A percentile compares a stretch with the other conserved stretches of the same genome.
phyloP scores from a whole-genome alignment of 2,797 vertebrate genomes.

The Chiloscyllium punctatum region DNA sequence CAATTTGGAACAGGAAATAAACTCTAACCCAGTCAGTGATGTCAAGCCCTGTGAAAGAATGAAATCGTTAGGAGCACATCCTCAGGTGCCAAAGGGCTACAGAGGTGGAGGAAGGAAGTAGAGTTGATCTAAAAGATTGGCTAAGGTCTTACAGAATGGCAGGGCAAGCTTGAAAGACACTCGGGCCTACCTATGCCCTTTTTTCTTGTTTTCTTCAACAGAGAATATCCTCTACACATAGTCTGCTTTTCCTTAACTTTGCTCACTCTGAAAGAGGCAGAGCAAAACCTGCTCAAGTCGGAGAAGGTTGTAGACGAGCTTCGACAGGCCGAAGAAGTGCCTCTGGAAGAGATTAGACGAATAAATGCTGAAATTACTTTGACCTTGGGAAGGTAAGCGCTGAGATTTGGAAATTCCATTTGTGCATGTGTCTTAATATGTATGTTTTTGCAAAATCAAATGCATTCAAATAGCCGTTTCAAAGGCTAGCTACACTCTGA shows the following conservation, averaged over 20 bases:
- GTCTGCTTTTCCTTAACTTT: conserved; percentile 51
- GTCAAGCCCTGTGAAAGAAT: too few relatives aligned
- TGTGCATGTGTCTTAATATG: neutral
- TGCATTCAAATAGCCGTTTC: neutral
- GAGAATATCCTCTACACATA: neutral
- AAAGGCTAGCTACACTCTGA: neutral
- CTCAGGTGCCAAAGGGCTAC: neutral
- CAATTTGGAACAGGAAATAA: too few relatives aligned
- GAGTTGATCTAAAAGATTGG: too few relatives aligned
- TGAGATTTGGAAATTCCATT: neutral
- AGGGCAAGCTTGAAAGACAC: too few relatives aligned
- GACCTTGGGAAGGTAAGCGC: conserved; percentile 56
- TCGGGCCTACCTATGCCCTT: too few relatives aligned
- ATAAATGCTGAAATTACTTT: conserved; percentile 53
- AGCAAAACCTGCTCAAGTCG: conserved; percentile 54
- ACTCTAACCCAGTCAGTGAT: too few relatives aligned
- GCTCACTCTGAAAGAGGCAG: conserved; percentile 55
- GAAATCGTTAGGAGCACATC: too few relatives aligned
- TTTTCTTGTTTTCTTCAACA: neutral
- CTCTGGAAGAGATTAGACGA: conserved; percentile 54
- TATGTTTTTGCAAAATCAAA: neutral
- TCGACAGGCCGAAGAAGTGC: conserved; percentile 47
- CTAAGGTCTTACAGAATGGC: neutral
- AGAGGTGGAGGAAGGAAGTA: neutral
- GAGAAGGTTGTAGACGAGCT: conserved; percentile 54